Percentiles rank a stretch among this genome's conserved stretches.
Evolutionary conservation across 2,888 invertebrate genomes (phyloP).

Genomic region (Eristalinus sepulchralis): DNA sequence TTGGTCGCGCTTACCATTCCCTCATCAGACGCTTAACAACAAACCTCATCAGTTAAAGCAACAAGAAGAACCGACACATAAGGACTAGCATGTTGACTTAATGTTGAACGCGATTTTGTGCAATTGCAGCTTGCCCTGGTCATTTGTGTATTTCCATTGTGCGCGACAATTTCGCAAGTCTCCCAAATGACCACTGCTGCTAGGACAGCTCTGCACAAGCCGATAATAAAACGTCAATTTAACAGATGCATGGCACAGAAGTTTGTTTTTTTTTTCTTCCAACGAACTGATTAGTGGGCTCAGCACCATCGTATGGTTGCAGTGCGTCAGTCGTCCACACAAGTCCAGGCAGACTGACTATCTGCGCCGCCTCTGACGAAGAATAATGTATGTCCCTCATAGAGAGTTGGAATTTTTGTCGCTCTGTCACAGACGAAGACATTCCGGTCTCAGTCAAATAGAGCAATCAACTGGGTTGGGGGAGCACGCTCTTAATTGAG

Average conservation of each 20-base stretch:
- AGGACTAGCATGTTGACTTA: conserved; percentile 19
- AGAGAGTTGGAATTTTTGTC: conserved; percentile 56
- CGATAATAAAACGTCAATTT: conserved; percentile 23
- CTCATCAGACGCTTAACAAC: too few species aligned
- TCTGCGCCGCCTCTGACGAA: not conserved
- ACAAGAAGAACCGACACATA: conserved; percentile 11
- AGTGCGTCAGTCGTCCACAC: conserved; percentile 42
- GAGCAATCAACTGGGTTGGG: conserved; percentile 46
- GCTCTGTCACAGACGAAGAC: conserved; percentile 47
- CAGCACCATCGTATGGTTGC: conserved; percentile 11
- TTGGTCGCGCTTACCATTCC: too few species aligned
- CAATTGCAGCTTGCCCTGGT: conserved; percentile 39
- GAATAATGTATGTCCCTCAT: conserved; percentile 45
- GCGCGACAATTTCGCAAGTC: conserved; percentile 5
- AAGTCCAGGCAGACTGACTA: not conserved
- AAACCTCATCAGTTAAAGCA: conserved; percentile 21
- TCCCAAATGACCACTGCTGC: not conserved
- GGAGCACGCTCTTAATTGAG: conserved; percentile 60
- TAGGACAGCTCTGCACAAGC: conserved; percentile 17
- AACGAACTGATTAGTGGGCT: conserved; percentile 40
- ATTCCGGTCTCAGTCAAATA: conserved; percentile 45
- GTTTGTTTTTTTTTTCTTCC: not conserved
- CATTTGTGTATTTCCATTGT: conserved; percentile 32
- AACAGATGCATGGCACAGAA: conserved; percentile 2
- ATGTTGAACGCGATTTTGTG: conserved; percentile 47